A percentile compares a stretch with the other conserved stretches of the same genome.
Evolutionary conservation across 2,113 vertebrate genomes (phyloP).

Genomic region (Dicentrarchus labrax): DNA sequence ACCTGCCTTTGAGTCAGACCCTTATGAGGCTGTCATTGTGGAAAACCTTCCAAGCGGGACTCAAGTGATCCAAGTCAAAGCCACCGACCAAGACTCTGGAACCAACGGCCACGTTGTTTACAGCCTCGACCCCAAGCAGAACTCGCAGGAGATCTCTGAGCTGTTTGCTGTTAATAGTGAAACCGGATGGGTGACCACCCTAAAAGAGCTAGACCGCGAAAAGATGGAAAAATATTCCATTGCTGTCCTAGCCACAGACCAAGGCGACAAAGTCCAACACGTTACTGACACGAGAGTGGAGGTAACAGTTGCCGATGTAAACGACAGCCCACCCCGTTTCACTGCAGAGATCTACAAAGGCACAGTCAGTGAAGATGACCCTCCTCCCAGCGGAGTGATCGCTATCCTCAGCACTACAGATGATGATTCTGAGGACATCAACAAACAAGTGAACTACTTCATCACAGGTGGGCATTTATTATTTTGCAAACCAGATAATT

Average conservation of each 20-base stretch:
- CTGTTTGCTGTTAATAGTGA: constrained; percentile 92
- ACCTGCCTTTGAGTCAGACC: constrained; percentile 92
- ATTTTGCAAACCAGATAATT: constrained; percentile 36
- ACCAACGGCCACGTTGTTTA: constrained; percentile 92
- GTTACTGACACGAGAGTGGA: constrained; percentile 88
- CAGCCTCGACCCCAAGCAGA: constrained; percentile 89
- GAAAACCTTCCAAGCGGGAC: constrained; percentile 93
- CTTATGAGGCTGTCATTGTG: constrained; percentile 91
- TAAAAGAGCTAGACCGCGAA: constrained; percentile 94
- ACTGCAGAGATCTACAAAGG: constrained; percentile 98
- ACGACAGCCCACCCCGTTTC: constrained; percentile 95
- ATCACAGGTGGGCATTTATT: constrained; percentile 90
- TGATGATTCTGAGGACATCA: constrained; percentile 91
- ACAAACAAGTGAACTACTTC: constrained; percentile 93
- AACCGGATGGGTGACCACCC: constrained; percentile 96
- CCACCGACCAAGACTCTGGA: constrained; percentile 92
- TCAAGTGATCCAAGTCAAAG: constrained; percentile 92
- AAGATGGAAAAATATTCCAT: constrained; percentile 85
- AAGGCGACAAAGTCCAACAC: constrained; percentile 90
- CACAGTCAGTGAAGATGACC: constrained; percentile 97
- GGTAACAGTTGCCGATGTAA: constrained; percentile 93
- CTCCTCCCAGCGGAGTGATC: constrained; percentile 91
- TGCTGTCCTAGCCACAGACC: constrained; percentile 89
- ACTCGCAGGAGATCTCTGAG: constrained; percentile 84
- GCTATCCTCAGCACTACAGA: constrained; percentile 96